Conservation (phyloP, 2,113 vertebrate genomes). For the Lynx canadensis region DNA sequence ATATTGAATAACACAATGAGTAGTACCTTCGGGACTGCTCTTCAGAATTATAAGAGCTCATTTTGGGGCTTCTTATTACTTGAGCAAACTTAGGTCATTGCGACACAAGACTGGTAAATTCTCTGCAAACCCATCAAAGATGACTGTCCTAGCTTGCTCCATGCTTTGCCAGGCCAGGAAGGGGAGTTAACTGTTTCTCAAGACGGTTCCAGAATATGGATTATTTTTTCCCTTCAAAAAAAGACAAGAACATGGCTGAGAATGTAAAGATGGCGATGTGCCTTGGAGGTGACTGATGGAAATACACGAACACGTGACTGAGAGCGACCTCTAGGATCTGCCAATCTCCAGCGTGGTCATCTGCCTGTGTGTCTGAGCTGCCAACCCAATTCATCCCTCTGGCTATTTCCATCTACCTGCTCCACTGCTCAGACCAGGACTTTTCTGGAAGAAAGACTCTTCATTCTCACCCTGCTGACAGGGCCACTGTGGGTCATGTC, state of each 20-base stretch:
- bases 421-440: background rate
- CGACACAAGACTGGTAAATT: background rate
- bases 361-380: background rate
- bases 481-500: background rate
- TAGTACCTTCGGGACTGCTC: background rate
- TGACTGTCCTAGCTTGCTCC: background rate
- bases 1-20: background rate
- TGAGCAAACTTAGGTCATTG: background rate
- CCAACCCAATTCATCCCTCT: background rate
- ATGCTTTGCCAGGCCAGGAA: background rate
- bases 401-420: background rate
- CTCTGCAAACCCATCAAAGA: slow-evolving; percentile 7
- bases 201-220: slow-evolving; percentile 11
- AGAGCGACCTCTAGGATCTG: background rate
- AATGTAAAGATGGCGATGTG: background rate
- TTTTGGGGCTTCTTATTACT: background rate
- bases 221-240: background rate
- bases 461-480: background rate
- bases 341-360: background rate
- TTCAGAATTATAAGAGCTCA: background rate
- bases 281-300: background rate
- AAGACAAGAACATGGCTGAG: slow-evolving; percentile 18
- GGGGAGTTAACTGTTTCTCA: slow-evolving; percentile 1
- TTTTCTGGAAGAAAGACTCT: background rate
- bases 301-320: fast-evolving